Evolutionary conservation across 2,888 invertebrate species (phyloP).

Genomic region (Yponomeuta plumbellus): DNA sequence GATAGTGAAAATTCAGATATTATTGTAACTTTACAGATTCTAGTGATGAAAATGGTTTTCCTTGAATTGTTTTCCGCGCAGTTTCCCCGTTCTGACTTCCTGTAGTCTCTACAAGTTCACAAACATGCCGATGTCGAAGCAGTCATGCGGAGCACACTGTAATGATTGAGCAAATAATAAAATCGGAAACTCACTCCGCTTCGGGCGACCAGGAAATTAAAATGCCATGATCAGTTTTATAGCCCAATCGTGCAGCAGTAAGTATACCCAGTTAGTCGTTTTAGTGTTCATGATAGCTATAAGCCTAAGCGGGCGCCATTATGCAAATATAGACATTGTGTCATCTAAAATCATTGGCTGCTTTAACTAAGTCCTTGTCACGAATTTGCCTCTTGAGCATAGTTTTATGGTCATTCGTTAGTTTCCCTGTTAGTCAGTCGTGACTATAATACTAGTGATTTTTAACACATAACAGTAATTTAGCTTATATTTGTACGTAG

Average conservation of each 20-base stretch:
- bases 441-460: neutral
- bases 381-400: neutral
- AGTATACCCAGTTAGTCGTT: slow-evolving; percentile 1
- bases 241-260: neutral
- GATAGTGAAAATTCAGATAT: neutral
- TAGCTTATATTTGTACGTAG: neutral
- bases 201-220: slow-evolving; percentile 1
- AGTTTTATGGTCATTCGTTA: slow-evolving; percentile 5
- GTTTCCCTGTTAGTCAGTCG: slow-evolving; percentile 4
- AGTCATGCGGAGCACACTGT: neutral
- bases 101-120: neutral
- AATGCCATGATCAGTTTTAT: slow-evolving; percentile 6
- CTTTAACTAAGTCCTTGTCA: neutral
- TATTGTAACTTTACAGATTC: neutral
- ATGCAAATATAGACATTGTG: slow-evolving; percentile 10
- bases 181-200: neutral
- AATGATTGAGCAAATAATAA: neutral
- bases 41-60: neutral
- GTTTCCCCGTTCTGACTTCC: neutral
- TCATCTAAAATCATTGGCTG: neutral
- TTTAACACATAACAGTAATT: neutral
- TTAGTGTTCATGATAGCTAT: slow-evolving; percentile 9
- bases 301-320: slow-evolving; percentile 2
- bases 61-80: neutral
- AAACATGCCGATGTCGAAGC: neutral